Evolutionary conservation across 23 tunicate genomes (phyloP), one percentile per base, ranked within the genome.

Genomic region (Pegea sp.): DNA sequence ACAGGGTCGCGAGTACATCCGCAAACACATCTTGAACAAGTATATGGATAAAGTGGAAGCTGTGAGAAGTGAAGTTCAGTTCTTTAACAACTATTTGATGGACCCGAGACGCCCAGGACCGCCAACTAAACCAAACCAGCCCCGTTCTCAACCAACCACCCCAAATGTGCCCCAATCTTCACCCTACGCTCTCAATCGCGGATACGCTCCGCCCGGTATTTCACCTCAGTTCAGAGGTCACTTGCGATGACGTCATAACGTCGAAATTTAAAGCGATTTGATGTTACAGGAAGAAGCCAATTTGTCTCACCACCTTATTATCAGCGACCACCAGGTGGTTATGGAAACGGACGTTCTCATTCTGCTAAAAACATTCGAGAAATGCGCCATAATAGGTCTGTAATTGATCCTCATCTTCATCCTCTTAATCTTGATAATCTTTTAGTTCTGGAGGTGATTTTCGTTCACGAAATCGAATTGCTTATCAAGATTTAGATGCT

Each of bases 21-120:
- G 86, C 42, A 91, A 91, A 66, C 99, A 91, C 50, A 91, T 91
- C 52, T 65, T 78, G 69, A 75, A 72, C 86, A 91, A 91, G 61
- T 93, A 91, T 60, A 69, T 50, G 16, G 99, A 91, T 26, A 91
- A 91, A 34, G 64, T 91, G 23, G 99, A 78, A 24, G 73, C 77
- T 3, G 99, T 91, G 20, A 73, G 60, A 33, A 78, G 73, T 7
- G 99, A 91, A 11, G 99, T 91, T 20, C 44, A 33, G 25, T 91
- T 64, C 54, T 91, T 79, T 69, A 91, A 91, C 67, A 78, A 78
- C 60, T 91, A 91, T 42, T 38, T 91, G 54, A 73, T 68, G 75
- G 99, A 91, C 49, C 93, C 93, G 3, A 49, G 76, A 44, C 59
- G 99, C 8, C 99, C 99, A 4, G 81, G 81, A 20, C 93, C 91